Conservation (phyloP, 2,888 invertebrate species). For the Platycheirus rosarum region DNA sequence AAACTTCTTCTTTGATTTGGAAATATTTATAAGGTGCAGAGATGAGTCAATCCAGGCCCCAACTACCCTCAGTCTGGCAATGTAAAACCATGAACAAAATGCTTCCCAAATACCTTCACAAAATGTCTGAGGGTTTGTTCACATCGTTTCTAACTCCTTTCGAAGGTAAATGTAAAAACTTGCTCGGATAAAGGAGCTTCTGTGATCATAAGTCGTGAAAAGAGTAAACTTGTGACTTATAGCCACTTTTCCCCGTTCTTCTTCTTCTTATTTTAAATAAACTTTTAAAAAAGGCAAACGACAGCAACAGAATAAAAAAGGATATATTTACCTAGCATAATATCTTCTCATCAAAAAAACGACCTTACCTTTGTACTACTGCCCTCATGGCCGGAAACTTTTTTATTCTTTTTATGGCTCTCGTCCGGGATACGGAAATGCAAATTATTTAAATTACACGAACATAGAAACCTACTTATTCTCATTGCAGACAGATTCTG, state of each 20-base stretch:
- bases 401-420: constrained; percentile 29
- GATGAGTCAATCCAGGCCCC: too few species aligned
- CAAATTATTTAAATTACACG: constrained; percentile 45
- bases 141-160: not conserved
- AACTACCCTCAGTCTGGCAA: too few species aligned
- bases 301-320: constrained; percentile 1
- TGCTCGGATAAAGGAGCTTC: not conserved
- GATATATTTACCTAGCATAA: constrained; percentile 3
- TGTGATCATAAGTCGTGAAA: constrained; percentile 14
- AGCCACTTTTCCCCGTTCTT: not conserved
- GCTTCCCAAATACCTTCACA: not conserved
- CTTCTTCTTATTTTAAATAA: not conserved
- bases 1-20: too few species aligned
- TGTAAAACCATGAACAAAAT: too few species aligned
- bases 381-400: constrained; percentile 27
- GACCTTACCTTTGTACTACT: constrained; percentile 23
- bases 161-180: constrained; percentile 22
- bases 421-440: constrained; percentile 26
- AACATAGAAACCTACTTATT: constrained; percentile 20
- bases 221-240: constrained; percentile 6
- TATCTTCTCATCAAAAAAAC: too few species aligned
- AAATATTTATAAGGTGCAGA: too few species aligned
- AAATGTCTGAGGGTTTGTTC: constrained; percentile 26
- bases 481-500: constrained; percentile 22
- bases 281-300: not conserved